Evolutionary conservation across 2,113 vertebrate genomes (phyloP).

Genomic region (Periophthalmodon schlosseri): DNA sequence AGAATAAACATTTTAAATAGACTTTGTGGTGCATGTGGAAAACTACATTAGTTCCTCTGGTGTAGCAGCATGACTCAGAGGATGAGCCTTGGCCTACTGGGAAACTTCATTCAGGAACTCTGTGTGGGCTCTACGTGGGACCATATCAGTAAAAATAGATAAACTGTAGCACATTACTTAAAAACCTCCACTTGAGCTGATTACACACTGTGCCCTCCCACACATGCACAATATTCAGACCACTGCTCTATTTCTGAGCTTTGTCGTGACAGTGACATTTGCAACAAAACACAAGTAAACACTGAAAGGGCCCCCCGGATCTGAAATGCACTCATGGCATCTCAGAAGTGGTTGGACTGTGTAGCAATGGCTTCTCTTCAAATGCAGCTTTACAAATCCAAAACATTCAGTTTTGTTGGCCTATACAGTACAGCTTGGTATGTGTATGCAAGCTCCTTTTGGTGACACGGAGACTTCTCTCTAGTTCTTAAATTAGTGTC

Average conservation of each 20-base stretch:
- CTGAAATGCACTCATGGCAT: constrained; percentile 42
- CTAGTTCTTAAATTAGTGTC: too few species aligned
- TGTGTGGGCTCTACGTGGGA: constrained; percentile 48
- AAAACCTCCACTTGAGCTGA: constrained; percentile 28
- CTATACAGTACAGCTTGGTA: too few species aligned
- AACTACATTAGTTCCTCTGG: constrained; percentile 34
- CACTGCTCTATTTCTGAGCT: constrained; percentile 41
- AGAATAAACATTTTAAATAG: background rate
- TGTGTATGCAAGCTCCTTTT: too few species aligned
- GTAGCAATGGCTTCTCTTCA: background rate
- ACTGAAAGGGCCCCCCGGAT: background rate
- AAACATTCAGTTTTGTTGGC: background rate
- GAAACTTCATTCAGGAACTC: constrained; percentile 44
- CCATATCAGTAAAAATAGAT: constrained; percentile 12
- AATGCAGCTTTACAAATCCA: background rate
- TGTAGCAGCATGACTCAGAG: constrained; percentile 63
- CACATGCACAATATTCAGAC: constrained; percentile 29
- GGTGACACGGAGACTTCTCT: too few species aligned
- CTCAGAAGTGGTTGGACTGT: background rate
- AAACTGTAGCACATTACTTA: constrained; percentile 5
- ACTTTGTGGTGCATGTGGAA: constrained; percentile 5
- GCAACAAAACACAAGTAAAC: constrained; percentile 27
- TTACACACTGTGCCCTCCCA: constrained; percentile 23
- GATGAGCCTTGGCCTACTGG: constrained; percentile 55
- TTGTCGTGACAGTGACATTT: constrained; percentile 44